phyloP scores from a whole-genome alignment of 2,888 invertebrate species.

The Pristionchus maxplancki region DNA sequence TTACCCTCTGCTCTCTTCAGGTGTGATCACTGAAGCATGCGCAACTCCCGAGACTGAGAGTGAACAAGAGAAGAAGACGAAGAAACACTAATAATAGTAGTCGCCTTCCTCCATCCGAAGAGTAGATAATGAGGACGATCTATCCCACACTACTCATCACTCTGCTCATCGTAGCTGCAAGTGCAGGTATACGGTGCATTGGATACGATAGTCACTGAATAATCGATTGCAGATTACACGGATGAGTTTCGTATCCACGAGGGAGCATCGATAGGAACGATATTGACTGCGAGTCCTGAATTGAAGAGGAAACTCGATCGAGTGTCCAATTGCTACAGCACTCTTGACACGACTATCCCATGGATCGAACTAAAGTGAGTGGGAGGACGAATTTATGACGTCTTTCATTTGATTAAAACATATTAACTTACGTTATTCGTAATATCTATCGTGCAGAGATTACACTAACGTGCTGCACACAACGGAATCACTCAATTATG shows the following conservation, averaged over 20 bases:
- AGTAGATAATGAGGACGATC: background rate
- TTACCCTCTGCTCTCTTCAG: conserved; percentile 15
- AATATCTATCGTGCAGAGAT: conserved; percentile 51
- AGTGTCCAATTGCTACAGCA: conserved; percentile 67
- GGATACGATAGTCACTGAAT: background rate
- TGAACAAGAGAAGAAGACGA: conserved; percentile 17
- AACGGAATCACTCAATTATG: conserved; percentile 52
- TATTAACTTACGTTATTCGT: background rate
- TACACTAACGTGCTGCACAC: conserved; percentile 63
- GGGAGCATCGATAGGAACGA: conserved; percentile 65
- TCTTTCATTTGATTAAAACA: background rate
- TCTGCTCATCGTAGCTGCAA: background rate
- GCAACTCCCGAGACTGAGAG: conserved; percentile 2
- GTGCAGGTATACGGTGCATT: conserved; percentile 5
- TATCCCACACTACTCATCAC: background rate
- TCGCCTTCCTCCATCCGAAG: background rate
- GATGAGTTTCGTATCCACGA: conserved; percentile 75
- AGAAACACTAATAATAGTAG: conserved; percentile 40
- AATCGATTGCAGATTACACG: conserved; percentile 6
- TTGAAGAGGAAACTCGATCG: conserved; percentile 62
- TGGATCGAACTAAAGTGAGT: conserved; percentile 71
- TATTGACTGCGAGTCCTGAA: conserved; percentile 62
- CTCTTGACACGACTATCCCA: conserved; percentile 71
- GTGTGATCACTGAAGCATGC: conserved; percentile 49
- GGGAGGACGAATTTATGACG: background rate